A percentile compares a stretch with the other conserved stretches of the same genome.
phyloP scores from a whole-genome alignment of 2,113 vertebrate genomes.

The Columba janthina region DNA sequence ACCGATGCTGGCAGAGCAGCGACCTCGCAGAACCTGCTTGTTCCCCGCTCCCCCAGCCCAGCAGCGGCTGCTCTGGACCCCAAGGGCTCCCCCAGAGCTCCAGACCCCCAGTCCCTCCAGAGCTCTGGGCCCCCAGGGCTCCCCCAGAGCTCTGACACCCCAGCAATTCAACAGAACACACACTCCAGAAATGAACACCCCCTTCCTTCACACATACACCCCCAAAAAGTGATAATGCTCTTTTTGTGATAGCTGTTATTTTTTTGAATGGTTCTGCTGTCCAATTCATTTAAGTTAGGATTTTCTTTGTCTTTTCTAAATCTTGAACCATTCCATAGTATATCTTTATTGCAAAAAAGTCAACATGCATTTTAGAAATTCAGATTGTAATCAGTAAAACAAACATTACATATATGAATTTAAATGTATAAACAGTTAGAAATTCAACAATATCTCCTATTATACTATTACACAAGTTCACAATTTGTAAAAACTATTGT shows the following conservation, averaged over 20 bases:
- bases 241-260: conserved; percentile 79
- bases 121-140: too few species aligned
- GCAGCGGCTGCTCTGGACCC: too few species aligned
- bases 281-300: conserved; percentile 74
- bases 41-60: too few species aligned
- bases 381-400: conserved; percentile 95
- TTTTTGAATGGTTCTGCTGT: conserved; percentile 87
- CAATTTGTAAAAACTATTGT: conserved; percentile 90
- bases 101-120: too few species aligned
- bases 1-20: too few species aligned
- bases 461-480: conserved; percentile 90
- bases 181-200: not conserved
- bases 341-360: conserved; percentile 98
- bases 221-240: conserved; percentile 75
- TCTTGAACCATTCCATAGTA: conserved; percentile 86
- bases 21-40: too few species aligned
- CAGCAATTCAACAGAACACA: not conserved
- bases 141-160: not conserved
- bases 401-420: conserved; percentile 98
- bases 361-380: conserved; percentile 99
- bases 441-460: conserved; percentile 93
- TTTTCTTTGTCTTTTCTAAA: conserved; percentile 66
- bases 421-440: conserved; percentile 99
- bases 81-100: too few species aligned
- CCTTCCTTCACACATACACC: not conserved